These are phyloP conservation scores for Aldabrachelys gigantea DNA, from an alignment of 2,113 vertebrate species.

Conservation along the genomic window DNA sequence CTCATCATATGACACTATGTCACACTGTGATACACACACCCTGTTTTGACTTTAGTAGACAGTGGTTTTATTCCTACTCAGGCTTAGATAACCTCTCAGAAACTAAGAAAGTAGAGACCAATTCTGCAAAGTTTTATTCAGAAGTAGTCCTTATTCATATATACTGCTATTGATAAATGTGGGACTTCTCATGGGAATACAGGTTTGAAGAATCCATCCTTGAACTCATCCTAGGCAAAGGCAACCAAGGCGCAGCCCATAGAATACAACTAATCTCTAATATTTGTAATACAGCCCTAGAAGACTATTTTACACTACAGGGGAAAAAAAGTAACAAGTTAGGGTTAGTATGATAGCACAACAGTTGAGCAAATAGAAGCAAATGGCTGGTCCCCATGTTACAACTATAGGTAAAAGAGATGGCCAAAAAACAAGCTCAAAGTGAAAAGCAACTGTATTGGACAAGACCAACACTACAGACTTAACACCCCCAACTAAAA, in stretches of 20 bases:
- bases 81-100: background rate
- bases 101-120: background rate
- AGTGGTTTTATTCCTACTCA: background rate
- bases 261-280: background rate
- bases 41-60: background rate
- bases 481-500: rapidly evolving
- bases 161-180: background rate
- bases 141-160: background rate
- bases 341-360: background rate
- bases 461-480: rapidly evolving
- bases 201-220: background rate
- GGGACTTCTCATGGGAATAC: background rate
- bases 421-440: rapidly evolving
- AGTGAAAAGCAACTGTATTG: background rate
- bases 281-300: background rate
- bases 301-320: background rate
- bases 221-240: background rate
- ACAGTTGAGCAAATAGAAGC: rapidly evolving
- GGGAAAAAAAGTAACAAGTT: background rate
- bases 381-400: rapidly evolving
- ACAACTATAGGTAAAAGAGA: background rate
- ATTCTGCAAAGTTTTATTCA: rapidly evolving
- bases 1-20: background rate
- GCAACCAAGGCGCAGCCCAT: background rate
- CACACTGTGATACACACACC: rapidly evolving